A percentile compares a stretch with the other conserved stretches of the same genome.
Conservation (phyloP, 2,113 vertebrate species). For the Lepidothrix coronata region DNA sequence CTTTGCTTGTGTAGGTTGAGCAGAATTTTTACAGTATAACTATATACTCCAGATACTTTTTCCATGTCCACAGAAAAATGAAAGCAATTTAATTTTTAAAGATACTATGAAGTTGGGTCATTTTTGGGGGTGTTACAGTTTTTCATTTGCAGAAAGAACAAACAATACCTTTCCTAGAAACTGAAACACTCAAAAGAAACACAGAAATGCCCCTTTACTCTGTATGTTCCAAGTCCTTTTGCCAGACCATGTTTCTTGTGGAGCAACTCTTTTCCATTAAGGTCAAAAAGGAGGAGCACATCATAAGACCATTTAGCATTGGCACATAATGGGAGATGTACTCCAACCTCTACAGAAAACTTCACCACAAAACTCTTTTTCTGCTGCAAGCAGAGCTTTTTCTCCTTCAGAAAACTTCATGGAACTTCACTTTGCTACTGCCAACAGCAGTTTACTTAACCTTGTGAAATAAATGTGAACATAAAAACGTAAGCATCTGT, state of each 20-base stretch:
- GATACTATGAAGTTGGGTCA: accelerated
- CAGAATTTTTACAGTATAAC: neutral
- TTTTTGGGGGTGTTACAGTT: accelerated
- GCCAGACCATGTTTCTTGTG: accelerated
- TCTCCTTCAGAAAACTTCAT: neutral
- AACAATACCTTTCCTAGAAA: neutral
- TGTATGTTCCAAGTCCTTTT: accelerated
- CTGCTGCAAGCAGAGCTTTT: neutral
- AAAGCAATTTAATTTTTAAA: neutral
- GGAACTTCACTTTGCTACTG: neutral
- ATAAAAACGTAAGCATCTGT: conserved; percentile 23
- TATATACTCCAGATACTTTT: neutral
- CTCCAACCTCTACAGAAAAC: neutral
- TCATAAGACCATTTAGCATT: neutral
- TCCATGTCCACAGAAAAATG: neutral
- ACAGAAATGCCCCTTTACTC: neutral
- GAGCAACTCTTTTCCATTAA: neutral
- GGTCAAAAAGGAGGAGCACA: neutral
- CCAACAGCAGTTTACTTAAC: conserved; percentile 9
- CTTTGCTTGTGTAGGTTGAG: neutral
- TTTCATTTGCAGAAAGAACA: neutral
- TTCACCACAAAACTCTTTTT: neutral
- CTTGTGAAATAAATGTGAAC: conserved; percentile 13
- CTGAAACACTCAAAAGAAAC: neutral
- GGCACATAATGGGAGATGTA: neutral